Conservation (phyloP, 2,888 invertebrate genomes). For the Ischnura elegans region DNA sequence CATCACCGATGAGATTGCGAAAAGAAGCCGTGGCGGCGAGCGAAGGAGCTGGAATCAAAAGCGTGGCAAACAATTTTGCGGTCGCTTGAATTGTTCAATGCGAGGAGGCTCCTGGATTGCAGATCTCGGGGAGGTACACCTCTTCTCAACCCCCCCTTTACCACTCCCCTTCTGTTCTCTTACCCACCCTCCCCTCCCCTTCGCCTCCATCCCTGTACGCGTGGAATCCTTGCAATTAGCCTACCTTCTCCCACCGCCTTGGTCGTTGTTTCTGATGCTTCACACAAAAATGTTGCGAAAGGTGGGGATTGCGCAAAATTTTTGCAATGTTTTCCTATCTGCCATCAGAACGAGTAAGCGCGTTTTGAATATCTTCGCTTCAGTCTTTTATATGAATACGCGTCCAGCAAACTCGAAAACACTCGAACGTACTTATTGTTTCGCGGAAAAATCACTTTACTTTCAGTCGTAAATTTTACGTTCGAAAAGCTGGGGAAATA, state of each 20-base stretch:
- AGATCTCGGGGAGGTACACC: neutral
- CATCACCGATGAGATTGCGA: conserved; percentile 29
- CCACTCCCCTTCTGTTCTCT: too few relatives aligned
- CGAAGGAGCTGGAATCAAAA: conserved; percentile 43
- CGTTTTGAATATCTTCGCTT: conserved; percentile 15
- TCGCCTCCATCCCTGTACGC: too few relatives aligned
- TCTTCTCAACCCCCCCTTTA: neutral
- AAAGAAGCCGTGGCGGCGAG: conserved; percentile 16
- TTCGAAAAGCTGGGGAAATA: too few relatives aligned
- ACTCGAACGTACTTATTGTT: neutral
- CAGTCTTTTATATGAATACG: neutral
- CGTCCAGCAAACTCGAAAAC: neutral
- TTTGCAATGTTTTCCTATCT: neutral
- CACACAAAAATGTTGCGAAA: conserved; percentile 6
- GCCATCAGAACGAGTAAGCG: neutral
- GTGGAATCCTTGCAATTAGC: conserved; percentile 10
- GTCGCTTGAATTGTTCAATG: conserved; percentile 46
- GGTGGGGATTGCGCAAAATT: neutral
- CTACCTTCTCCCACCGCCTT: neutral
- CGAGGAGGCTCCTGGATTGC: conserved; percentile 29
- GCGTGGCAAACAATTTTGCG: conserved; percentile 53
- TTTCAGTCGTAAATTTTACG: too few relatives aligned
- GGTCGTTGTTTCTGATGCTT: neutral
- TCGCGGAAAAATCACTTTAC: too few relatives aligned
- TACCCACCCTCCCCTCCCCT: neutral